These are phyloP conservation scores for Drosophila falleni DNA, from an alignment of 2,888 invertebrate species.

Conservation along the genomic window DNA sequence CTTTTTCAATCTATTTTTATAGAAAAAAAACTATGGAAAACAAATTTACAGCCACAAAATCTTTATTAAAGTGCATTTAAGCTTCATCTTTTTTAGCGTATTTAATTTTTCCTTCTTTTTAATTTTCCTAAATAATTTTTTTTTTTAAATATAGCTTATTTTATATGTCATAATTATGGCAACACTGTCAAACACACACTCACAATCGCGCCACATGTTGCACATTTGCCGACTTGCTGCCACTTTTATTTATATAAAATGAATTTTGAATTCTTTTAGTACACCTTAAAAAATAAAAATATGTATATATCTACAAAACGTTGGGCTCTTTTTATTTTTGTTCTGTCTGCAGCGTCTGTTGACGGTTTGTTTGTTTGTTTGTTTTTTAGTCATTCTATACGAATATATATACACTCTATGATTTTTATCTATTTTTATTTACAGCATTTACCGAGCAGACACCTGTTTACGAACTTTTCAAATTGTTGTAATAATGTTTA, in stretches of 20 bases:
- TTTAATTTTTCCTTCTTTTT: no score
- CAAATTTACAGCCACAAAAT: no score
- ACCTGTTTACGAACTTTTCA: constrained; percentile 61
- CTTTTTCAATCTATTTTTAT: no score
- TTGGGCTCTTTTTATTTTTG: neutral
- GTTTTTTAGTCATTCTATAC: constrained; percentile 1
- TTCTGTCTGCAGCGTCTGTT: constrained; percentile 38
- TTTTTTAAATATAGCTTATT: neutral
- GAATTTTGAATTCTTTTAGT: constrained; percentile 38
- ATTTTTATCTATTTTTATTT: constrained; percentile 64
- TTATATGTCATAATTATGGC: neutral
- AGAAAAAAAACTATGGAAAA: no score
- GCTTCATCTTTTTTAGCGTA: no score
- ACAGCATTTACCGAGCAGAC: constrained; percentile 56
- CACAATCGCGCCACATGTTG: constrained; percentile 27
- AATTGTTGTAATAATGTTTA: constrained; percentile 31
- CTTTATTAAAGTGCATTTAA: no score
- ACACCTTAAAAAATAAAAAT: constrained; percentile 43
- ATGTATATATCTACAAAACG: constrained; percentile 10
- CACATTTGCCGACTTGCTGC: constrained; percentile 19
- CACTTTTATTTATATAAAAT: constrained; percentile 48
- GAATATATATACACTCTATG: constrained; percentile 23
- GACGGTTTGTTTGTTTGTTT: constrained; percentile 30
- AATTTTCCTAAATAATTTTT: neutral
- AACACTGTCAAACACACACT: constrained; percentile 11